Percentiles rank a stretch among this genome's conserved stretches.
These are phyloP conservation scores for Tragelaphus imberbis DNA, from an alignment of 2,113 vertebrate species.

Conservation along the genomic window DNA sequence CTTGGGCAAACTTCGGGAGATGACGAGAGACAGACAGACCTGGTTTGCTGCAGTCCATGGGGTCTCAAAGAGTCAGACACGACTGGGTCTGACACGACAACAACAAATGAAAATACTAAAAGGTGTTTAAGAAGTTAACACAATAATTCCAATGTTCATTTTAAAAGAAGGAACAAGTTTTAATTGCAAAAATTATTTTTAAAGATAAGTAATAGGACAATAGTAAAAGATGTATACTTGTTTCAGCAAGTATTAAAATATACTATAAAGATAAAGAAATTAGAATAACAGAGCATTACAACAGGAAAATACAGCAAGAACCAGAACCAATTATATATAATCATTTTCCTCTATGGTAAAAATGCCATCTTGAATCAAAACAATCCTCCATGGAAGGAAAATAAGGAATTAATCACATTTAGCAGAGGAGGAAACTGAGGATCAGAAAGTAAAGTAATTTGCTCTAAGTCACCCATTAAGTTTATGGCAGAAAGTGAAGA, in stretches of 20 bases:
- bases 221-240: not conserved
- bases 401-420: not conserved
- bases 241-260: not conserved
- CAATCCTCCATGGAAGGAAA: not conserved
- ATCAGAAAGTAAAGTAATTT: not conserved
- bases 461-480: not conserved
- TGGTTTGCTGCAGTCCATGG: not conserved
- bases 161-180: not conserved
- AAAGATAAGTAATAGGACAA: not conserved
- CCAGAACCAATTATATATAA: not conserved
- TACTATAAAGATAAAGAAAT: not conserved
- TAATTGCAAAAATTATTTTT: not conserved
- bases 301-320: not conserved
- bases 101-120: not conserved
- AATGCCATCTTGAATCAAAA: not conserved
- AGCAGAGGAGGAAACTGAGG: not conserved
- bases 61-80: accelerated
- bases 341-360: not conserved
- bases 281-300: not conserved
- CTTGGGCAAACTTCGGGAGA: not conserved
- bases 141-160: not conserved
- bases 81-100: accelerated
- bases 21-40: not conserved
- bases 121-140: not conserved
- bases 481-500: not conserved